These are phyloP conservation scores for Syrista parreyssii DNA, from an alignment of 2,888 invertebrate species.

Conservation along the genomic window DNA sequence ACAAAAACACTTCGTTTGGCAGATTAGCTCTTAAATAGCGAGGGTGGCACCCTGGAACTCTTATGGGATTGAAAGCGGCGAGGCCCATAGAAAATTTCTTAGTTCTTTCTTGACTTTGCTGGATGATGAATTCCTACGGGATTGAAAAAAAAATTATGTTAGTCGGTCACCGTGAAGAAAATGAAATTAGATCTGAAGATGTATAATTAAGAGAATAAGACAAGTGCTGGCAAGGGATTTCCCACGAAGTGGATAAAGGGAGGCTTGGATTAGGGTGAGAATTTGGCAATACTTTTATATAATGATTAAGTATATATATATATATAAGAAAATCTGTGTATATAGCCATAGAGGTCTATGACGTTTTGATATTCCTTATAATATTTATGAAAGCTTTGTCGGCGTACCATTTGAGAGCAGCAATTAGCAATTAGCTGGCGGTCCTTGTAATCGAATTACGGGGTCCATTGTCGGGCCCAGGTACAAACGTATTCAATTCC, in stretches of 20 bases:
- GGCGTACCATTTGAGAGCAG: slow-evolving; percentile 51
- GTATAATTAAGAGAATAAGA: too few species aligned
- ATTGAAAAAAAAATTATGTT: neutral
- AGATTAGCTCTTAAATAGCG: slow-evolving; percentile 66
- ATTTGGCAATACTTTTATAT: too few species aligned
- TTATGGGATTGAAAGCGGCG: neutral
- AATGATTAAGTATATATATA: too few species aligned
- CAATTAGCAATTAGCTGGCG: slow-evolving; percentile 67
- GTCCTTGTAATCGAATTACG: slow-evolving; percentile 67
- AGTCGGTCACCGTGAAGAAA: neutral
- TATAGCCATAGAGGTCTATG: too few species aligned
- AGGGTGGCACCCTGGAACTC: slow-evolving; percentile 25
- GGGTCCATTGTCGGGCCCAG: slow-evolving; percentile 62
- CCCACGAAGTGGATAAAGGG: too few species aligned
- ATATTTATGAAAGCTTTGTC: slow-evolving; percentile 56
- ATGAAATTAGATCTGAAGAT: neutral
- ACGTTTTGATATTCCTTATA: slow-evolving; percentile 29
- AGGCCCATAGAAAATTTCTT: neutral
- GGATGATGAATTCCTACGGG: neutral
- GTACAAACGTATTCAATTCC: slow-evolving; percentile 65
- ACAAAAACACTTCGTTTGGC: slow-evolving; percentile 67
- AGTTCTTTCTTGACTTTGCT: too few species aligned
- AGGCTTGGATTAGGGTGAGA: too few species aligned
- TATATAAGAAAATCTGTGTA: too few species aligned
- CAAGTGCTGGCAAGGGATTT: too few species aligned